phyloP scores from a whole-genome alignment of 92 coral and sea anemone species.

The Epizoanthus stellaris region DNA sequence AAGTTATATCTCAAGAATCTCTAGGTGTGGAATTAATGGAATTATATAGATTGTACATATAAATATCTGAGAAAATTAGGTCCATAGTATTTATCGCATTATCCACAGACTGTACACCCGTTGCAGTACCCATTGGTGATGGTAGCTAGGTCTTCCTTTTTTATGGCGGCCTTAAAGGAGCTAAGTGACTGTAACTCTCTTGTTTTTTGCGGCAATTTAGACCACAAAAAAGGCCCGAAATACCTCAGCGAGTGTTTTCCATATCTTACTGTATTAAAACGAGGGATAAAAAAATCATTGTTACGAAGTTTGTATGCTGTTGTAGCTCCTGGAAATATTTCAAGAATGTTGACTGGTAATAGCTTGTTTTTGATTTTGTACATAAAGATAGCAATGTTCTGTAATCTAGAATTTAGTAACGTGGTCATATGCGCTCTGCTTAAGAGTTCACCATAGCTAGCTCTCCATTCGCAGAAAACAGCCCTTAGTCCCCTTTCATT shows the following conservation, averaged over 20 bases:
- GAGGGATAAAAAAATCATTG: background rate
- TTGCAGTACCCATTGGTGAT: too few species aligned
- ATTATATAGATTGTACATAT: too few species aligned
- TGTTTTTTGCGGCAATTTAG: constrained; percentile 2
- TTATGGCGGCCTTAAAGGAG: constrained; percentile 3
- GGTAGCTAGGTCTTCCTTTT: background rate
- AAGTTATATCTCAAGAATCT: constrained; percentile 15
- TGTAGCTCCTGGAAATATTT: constrained; percentile 1
- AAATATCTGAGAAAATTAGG: too few species aligned
- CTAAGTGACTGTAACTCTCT: constrained; percentile 3
- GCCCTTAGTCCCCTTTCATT: too few species aligned
- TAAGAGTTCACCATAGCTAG: constrained; percentile 4
- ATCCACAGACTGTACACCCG: too few species aligned
- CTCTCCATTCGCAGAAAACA: background rate
- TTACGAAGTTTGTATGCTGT: background rate
- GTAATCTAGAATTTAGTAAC: constrained; percentile 1
- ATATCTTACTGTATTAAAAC: background rate
- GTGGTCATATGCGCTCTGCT: constrained; percentile 10
- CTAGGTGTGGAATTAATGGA: too few species aligned
- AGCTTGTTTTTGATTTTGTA: constrained; percentile 27
- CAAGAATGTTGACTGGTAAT: constrained; percentile 16
- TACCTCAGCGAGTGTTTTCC: constrained; percentile 33
- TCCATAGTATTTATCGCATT: too few species aligned
- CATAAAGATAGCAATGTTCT: constrained; percentile 22
- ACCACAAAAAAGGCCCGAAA: constrained; percentile 22